These are phyloP conservation scores for Drosophila birchii DNA, from an alignment of 2,888 invertebrate genomes.

Conservation along the genomic window DNA sequence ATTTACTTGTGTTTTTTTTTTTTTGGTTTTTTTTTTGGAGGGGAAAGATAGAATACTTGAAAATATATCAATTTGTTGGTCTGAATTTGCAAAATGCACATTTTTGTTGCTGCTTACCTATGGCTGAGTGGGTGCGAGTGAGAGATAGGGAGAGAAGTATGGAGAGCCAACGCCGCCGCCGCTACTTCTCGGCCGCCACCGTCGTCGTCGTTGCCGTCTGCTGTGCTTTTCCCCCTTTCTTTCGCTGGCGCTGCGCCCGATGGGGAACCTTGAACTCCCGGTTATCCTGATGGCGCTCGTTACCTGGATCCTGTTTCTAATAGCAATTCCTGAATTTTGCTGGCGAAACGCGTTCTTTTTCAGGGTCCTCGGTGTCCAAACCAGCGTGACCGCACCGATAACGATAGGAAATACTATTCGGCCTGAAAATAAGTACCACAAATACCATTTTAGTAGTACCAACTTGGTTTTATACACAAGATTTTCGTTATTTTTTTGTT, in stretches of 20 bases:
- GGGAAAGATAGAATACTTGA: constrained; percentile 81
- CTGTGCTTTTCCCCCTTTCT: constrained; percentile 22
- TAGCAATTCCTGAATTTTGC: neutral
- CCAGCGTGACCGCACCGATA: constrained; percentile 1
- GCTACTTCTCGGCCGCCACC: constrained; percentile 7
- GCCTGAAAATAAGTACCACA: neutral
- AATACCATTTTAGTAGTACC: neutral
- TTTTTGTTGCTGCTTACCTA: constrained; percentile 69
- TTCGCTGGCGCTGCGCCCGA: constrained; percentile 3
- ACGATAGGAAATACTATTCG: neutral
- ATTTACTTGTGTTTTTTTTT: constrained; percentile 24
- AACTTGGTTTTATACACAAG: neutral
- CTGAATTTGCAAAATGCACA: constrained; percentile 54
- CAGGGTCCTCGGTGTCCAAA: constrained; percentile 5
- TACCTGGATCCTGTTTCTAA: constrained; percentile 1
- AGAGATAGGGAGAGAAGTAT: constrained; percentile 9
- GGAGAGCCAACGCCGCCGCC: constrained; percentile 22
- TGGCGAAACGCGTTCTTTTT: constrained; percentile 5
- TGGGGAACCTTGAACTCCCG: neutral
- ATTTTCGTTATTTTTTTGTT: neutral
- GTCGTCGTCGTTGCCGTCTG: constrained; percentile 15
- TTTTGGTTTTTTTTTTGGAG: constrained; percentile 64
- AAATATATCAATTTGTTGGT: constrained; percentile 70
- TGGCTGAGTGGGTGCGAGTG: constrained; percentile 27
- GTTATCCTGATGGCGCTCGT: constrained; percentile 2